Evolutionary conservation across 2,888 invertebrate species (phyloP).

Genomic region (Aspidapion aeneum): DNA sequence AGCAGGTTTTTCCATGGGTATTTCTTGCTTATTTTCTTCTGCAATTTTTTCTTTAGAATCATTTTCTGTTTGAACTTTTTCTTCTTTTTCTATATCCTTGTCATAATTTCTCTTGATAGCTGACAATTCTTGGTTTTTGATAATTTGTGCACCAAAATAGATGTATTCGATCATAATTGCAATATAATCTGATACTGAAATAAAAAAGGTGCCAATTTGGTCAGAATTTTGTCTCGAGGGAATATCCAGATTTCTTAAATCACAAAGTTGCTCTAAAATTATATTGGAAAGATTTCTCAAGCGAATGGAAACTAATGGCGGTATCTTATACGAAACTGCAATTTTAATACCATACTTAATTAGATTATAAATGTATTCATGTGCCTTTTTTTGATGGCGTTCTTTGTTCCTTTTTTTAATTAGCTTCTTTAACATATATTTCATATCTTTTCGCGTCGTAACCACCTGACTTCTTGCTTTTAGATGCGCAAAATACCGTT

Average conservation of each 20-base stretch:
- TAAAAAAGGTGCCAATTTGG: constrained; percentile 36
- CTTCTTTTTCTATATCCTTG: background rate
- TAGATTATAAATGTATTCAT: constrained; percentile 24
- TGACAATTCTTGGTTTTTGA: constrained; percentile 38
- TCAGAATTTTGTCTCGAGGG: constrained; percentile 50
- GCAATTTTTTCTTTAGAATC: background rate
- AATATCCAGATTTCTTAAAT: constrained; percentile 85
- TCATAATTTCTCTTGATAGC: constrained; percentile 28
- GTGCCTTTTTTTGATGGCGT: constrained; percentile 24
- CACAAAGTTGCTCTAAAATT: constrained; percentile 55
- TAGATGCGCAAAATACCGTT: constrained; percentile 55
- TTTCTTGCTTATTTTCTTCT: background rate
- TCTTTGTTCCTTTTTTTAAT: constrained; percentile 21
- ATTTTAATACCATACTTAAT: constrained; percentile 34
- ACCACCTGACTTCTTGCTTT: constrained; percentile 26
- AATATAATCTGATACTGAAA: constrained; percentile 43
- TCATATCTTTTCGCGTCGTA: constrained; percentile 28
- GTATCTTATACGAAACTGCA: constrained; percentile 42
- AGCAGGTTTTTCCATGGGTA: background rate
- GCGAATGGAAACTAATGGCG: constrained; percentile 56
- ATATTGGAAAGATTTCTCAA: constrained; percentile 56
- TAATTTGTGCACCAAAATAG: constrained; percentile 42
- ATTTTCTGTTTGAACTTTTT: background rate
- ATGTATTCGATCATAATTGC: constrained; percentile 43
- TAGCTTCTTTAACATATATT: constrained; percentile 29